phyloP scores from a whole-genome alignment of 2,797 vertebrate genomes.

The Hoplostethus mediterraneus region DNA sequence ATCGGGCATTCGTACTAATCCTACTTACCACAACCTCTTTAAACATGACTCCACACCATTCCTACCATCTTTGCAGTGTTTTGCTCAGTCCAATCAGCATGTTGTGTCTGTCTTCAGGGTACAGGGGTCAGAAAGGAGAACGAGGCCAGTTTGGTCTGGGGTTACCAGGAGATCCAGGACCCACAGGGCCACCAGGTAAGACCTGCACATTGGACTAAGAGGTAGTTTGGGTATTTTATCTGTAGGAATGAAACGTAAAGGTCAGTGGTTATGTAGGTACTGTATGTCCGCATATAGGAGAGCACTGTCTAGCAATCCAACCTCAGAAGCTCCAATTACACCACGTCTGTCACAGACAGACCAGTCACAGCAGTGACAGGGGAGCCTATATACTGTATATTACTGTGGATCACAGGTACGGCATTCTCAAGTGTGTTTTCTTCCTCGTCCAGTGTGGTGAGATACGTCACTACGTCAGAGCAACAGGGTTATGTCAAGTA shows the following conservation, averaged over 20 bases:
- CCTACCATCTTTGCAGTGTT: slow-evolving; percentile 9
- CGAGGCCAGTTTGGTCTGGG: slow-evolving; percentile 95
- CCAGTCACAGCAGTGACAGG: slow-evolving; percentile 6
- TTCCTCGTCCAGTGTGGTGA: neutral
- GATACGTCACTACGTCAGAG: neutral
- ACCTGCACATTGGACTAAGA: neutral
- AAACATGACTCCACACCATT: neutral
- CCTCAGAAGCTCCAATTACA: slow-evolving; percentile 3
- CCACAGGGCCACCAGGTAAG: slow-evolving; percentile 91
- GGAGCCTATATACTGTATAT: neutral
- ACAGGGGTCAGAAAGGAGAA: slow-evolving; percentile 98
- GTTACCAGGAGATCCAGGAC: slow-evolving; percentile 90
- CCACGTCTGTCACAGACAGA: slow-evolving; percentile 22
- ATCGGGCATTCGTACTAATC: slow-evolving; percentile 63
- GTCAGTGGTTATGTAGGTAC: neutral
- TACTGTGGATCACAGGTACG: slow-evolving; percentile 3
- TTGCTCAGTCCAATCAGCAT: slow-evolving; percentile 20
- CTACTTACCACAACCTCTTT: slow-evolving; percentile 34
- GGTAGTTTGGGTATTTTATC: neutral
- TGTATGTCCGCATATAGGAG: neutral
- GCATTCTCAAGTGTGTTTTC: neutral
- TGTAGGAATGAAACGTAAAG: neutral
- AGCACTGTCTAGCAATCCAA: neutral
- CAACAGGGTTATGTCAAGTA: slow-evolving; percentile 16
- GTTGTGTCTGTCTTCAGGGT: slow-evolving; percentile 86